Evolutionary conservation across 2,797 vertebrate species (phyloP).

Genomic region (Lycodopsis pacificus): DNA sequence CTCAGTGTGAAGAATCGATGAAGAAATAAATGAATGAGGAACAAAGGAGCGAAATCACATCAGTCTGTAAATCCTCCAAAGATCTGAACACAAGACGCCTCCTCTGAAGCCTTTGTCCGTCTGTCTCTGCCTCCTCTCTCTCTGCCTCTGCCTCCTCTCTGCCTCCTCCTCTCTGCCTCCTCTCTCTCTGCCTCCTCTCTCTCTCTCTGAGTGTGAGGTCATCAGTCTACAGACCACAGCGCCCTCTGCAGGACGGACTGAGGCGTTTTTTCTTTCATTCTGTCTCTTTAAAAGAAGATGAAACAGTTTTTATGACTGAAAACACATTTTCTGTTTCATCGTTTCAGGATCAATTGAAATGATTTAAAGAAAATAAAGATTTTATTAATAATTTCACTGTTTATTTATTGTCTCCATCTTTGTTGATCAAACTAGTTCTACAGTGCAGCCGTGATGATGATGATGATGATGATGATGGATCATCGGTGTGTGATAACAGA

Average conservation of each 20-base stretch:
- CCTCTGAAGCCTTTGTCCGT: conserved; percentile 1
- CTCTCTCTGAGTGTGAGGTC: neutral
- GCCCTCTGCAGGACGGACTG: conserved; percentile 38
- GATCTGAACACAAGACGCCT: conserved; percentile 7
- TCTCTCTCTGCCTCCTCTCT: neutral
- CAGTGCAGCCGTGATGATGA: neutral
- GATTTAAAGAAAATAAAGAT: too few species aligned
- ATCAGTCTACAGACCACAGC: neutral
- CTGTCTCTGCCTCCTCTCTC: neutral
- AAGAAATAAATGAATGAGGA: too few species aligned
- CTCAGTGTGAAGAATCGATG: too few species aligned
- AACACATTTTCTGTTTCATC: neutral
- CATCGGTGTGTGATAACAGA: neutral
- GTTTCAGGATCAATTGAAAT: neutral
- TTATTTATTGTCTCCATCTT: neutral
- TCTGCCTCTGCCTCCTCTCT: neutral
- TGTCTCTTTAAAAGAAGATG: neutral
- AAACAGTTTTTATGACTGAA: too few species aligned
- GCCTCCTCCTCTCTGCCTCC: too few species aligned
- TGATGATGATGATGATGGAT: neutral
- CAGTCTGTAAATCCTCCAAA: neutral
- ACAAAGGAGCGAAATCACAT: too few species aligned
- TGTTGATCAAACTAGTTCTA: neutral
- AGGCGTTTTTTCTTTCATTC: too few species aligned
- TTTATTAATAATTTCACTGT: neutral